phyloP scores from a whole-genome alignment of 2,113 vertebrate genomes.

The Lophotis ruficrista region DNA sequence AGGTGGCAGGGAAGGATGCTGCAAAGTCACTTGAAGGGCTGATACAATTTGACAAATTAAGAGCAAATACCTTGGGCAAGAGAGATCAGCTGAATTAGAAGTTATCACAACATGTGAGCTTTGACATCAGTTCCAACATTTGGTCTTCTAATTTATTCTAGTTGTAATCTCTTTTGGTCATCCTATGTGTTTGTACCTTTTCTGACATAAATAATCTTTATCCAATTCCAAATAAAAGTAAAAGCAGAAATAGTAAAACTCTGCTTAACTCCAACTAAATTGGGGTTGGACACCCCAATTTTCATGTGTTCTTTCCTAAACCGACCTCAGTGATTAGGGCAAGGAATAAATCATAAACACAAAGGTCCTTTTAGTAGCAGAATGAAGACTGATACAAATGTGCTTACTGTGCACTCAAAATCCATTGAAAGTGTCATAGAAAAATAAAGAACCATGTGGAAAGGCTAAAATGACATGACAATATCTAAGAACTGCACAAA shows the following conservation, averaged over 20 bases:
- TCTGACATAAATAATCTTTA: background rate
- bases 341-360: background rate
- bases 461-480: background rate
- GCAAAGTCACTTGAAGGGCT: background rate
- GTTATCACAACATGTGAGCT: background rate
- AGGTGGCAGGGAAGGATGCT: background rate
- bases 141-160: background rate
- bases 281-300: background rate
- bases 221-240: background rate
- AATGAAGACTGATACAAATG: background rate
- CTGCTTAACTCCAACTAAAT: background rate
- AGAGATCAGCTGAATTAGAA: background rate
- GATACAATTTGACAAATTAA: background rate
- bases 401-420: background rate
- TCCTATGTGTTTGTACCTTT: background rate
- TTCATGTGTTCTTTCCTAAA: background rate
- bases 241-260: background rate
- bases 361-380: background rate
- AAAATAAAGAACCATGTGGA: background rate
- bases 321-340: background rate
- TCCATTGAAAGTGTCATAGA: background rate
- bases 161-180: background rate
- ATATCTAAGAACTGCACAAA: background rate
- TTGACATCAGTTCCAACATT: accelerated
- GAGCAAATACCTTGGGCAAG: background rate